A percentile compares a stretch with the other conserved stretches of the same genome.
phyloP scores from a whole-genome alignment of 1,140 invertebrate genomes.

The Carposina sasakii region DNA sequence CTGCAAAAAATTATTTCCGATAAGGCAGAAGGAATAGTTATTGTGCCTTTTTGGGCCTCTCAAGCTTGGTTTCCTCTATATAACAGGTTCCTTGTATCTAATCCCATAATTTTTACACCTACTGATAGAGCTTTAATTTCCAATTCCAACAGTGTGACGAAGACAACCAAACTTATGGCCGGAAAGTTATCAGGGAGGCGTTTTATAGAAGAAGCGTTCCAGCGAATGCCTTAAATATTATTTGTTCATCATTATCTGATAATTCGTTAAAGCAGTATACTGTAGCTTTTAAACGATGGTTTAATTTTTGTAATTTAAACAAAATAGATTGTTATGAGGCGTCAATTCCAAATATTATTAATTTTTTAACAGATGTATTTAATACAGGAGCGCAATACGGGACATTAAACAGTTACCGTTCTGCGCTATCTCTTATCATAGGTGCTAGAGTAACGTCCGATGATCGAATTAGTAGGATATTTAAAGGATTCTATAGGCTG shows the following conservation, averaged over 20 bases:
- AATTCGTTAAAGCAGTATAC: conserved; percentile 7
- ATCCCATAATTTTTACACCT: not conserved
- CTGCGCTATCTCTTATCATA: conserved; percentile 4
- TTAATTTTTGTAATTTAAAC: not conserved
- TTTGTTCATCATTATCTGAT: not conserved
- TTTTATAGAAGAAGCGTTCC: not conserved
- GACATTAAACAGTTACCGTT: not conserved
- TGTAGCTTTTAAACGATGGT: not conserved
- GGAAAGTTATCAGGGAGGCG: not conserved
- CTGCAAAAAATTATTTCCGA: not conserved
- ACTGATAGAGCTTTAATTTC: not conserved
- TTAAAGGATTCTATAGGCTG: conserved; percentile 7
- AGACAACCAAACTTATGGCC: not conserved
- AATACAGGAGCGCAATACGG: conserved; percentile 3
- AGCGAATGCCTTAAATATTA: not conserved
- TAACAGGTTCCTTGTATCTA: not conserved
- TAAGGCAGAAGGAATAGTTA: not conserved
- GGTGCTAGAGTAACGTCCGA: not conserved
- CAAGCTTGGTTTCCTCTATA: not conserved
- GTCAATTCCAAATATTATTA: conserved; percentile 2
- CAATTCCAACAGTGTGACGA: not conserved
- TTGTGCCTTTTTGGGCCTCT: not conserved
- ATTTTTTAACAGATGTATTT: conserved; percentile 1
- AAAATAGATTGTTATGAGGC: not conserved
- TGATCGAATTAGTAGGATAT: conserved; percentile 4